Percentiles rank a stretch among this genome's conserved stretches.
Conservation (phyloP, 2,888 invertebrate genomes). For the Monoplex corrugatus region DNA sequence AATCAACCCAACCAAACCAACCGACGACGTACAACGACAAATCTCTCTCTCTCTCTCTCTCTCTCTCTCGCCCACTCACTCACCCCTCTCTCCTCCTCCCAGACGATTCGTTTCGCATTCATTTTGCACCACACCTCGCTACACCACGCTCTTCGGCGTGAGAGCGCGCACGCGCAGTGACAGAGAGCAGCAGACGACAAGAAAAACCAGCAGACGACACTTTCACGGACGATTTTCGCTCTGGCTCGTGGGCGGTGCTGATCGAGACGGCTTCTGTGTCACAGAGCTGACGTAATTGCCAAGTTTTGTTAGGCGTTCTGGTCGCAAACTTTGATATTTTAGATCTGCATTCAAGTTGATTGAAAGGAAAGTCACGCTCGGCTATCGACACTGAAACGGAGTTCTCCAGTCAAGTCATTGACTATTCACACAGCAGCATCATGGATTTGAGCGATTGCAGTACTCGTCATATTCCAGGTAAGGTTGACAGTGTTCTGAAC, state of each 20-base stretch:
- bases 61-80: not conserved
- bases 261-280: not conserved
- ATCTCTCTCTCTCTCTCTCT: not conserved
- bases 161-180: conserved; percentile 41
- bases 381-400: not conserved
- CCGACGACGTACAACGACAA: not conserved
- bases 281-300: not conserved
- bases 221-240: conserved; percentile 49
- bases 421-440: no score
- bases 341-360: not conserved
- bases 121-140: conserved; percentile 28
- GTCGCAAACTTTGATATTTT: not conserved
- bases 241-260: conserved; percentile 39
- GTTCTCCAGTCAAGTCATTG: no score
- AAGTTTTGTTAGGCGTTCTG: not conserved
- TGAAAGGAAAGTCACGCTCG: not conserved
- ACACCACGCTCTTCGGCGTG: conserved; percentile 40
- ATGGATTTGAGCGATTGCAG: conserved; percentile 51
- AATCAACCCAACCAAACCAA: not conserved
- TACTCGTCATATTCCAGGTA: conserved; percentile 45
- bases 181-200: conserved; percentile 50
- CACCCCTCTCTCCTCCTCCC: not conserved
- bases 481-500: no score
- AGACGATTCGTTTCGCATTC: conserved; percentile 18
- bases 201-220: conserved; percentile 46